phyloP scores from a whole-genome alignment of 2,888 invertebrate species.

The Thymelicus sylvestris region DNA sequence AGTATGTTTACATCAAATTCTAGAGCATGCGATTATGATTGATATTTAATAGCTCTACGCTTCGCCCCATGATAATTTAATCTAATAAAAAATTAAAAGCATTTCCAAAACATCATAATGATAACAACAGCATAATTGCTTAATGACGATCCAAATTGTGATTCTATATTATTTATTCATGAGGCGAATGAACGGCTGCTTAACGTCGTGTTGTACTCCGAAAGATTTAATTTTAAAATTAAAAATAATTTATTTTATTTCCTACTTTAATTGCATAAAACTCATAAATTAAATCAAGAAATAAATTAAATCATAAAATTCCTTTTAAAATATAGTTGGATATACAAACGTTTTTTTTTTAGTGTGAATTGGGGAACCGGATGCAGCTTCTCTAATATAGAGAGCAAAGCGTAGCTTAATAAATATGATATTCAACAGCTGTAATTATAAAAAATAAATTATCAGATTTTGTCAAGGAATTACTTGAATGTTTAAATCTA shows the following conservation, averaged over 20 bases:
- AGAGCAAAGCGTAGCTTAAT: too few species aligned
- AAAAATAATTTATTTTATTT: not conserved
- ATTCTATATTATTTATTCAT: conserved; percentile 82
- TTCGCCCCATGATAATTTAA: conserved; percentile 72
- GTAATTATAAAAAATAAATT: too few species aligned
- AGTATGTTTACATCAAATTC: conserved; percentile 41
- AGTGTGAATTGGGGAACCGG: too few species aligned
- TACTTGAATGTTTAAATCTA: too few species aligned
- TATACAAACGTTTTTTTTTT: too few species aligned
- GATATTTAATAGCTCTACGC: conserved; percentile 78
- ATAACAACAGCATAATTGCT: conserved; percentile 81
- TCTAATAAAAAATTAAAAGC: conserved; percentile 84
- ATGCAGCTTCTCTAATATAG: too few species aligned
- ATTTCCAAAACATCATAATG: conserved; percentile 79
- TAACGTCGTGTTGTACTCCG: not conserved
- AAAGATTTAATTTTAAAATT: not conserved
- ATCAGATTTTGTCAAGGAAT: too few species aligned
- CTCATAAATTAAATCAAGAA: too few species aligned
- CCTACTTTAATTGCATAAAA: too few species aligned
- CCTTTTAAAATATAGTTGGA: too few species aligned
- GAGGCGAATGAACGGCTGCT: conserved; percentile 49
- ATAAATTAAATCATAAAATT: too few species aligned
- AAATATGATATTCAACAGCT: too few species aligned
- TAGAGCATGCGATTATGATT: conserved; percentile 60
- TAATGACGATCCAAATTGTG: conserved; percentile 79